Percentiles rank a stretch among this genome's conserved stretches.
Conservation (phyloP, 2,113 vertebrate species). For the Prunella fulvescens region DNA sequence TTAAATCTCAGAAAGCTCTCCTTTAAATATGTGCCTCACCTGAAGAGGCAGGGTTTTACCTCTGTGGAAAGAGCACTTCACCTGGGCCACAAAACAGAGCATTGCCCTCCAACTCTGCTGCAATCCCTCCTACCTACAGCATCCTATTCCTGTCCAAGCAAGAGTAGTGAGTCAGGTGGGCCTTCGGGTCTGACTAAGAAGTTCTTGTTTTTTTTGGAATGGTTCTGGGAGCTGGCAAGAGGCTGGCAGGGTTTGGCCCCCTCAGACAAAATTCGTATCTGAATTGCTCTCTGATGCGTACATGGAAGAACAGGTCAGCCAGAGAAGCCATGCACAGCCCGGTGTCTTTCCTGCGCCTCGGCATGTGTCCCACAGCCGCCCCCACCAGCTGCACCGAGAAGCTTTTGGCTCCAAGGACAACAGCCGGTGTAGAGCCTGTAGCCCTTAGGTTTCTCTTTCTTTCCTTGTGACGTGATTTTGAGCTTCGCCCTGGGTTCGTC, state of each 20-base stretch:
- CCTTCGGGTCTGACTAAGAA: neutral
- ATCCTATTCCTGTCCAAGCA: neutral
- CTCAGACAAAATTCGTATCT: rapidly evolving
- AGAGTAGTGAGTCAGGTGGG: no score
- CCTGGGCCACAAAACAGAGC: rapidly evolving
- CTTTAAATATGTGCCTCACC: neutral
- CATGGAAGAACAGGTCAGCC: rapidly evolving
- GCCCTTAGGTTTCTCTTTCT: neutral
- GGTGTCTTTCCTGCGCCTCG: neutral
- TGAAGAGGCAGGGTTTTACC: neutral
- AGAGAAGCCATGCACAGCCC: neutral
- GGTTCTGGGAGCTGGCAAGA: neutral
- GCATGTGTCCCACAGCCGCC: neutral
- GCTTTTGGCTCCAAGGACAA: neutral
- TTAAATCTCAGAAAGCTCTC: neutral
- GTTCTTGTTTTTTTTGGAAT: neutral
- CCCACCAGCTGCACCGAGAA: neutral
- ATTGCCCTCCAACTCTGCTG: rapidly evolving
- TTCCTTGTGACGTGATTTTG: neutral
- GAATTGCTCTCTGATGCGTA: rapidly evolving
- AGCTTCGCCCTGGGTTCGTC: neutral
- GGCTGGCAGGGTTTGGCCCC: neutral
- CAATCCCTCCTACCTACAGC: neutral
- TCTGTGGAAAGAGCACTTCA: neutral
- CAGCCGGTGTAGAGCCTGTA: neutral